Percentiles rank a stretch among this genome's conserved stretches.
Evolutionary conservation across 2,888 invertebrate species (phyloP).

Genomic region (Eubasilissa splendida): DNA sequence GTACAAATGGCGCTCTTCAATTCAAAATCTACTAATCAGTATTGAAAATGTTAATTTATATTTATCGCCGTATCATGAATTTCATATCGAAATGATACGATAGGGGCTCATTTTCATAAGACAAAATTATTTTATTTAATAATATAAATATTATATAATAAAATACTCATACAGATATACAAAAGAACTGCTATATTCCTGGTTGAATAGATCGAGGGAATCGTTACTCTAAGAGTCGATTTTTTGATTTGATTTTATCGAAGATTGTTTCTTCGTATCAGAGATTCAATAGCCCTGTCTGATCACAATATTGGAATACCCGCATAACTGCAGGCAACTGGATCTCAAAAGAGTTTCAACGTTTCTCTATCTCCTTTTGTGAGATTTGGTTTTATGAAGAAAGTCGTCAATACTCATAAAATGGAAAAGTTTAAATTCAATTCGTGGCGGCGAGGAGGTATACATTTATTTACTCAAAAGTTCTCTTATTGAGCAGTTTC

Average conservation of each 20-base stretch:
- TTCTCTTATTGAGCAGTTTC: too few species aligned
- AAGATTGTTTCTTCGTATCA: constrained; percentile 17
- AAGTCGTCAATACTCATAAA: background rate
- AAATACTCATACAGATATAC: background rate
- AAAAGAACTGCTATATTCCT: background rate
- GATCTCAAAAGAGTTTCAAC: background rate
- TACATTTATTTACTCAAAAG: too few species aligned
- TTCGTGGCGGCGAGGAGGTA: background rate
- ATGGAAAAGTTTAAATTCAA: background rate
- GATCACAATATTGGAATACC: constrained; percentile 2
- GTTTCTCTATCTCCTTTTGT: constrained; percentile 3
- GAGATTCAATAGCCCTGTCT: constrained; percentile 13
- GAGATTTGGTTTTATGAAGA: constrained; percentile 12
- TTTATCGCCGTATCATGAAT: too few species aligned
- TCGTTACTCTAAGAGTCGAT: background rate
- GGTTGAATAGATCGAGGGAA: background rate
- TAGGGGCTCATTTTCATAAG: too few species aligned
- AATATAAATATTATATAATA: too few species aligned
- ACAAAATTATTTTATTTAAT: too few species aligned
- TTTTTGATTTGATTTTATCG: background rate
- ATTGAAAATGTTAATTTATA: too few species aligned
- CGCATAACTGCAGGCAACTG: constrained; percentile 20
- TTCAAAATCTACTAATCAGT: too few species aligned
- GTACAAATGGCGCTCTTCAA: too few species aligned
- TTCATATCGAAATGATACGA: too few species aligned